Base-by-base conservation (phyloP, 2,113 vertebrate species). In the Aegypius monachus region DNA sequence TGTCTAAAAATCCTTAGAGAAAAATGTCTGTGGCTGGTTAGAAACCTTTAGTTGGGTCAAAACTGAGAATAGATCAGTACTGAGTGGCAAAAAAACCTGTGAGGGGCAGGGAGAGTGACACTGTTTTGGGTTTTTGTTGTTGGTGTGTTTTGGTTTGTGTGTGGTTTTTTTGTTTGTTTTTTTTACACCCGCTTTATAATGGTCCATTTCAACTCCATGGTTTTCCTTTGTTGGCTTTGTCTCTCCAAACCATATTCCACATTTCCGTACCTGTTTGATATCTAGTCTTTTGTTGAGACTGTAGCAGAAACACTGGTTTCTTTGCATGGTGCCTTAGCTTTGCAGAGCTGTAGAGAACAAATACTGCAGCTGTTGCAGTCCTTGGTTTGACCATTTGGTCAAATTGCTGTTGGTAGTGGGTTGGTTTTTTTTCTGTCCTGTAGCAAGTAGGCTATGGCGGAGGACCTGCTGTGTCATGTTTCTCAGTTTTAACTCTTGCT, bases 301-400 rank as follows among this genome's bases (percentile, higher is more conserved):
- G 3, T 2, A 36, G 67, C 16, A 71, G 59, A 84, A 81, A 48
- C 10, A 5, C 16, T 59, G 52, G 17, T 50, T 13, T 78, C 43
- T 71, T 72, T 89, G 52, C 61, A 16, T 1, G 7, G n/a, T 65
- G 70, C 36, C 43, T 79, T 31, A 13, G 11, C 43, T 80, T 68
- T 42, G 40, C 43, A 56, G 82, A 71, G 52, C 84, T 91, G 50
- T 31, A 23, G 50, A 65, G 61, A 25, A 36, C 42, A 58, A 84
- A 43, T 62, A 7, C 32, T 36, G 62, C 78, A 85, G 95, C 84
- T 90, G 70, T 80, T 84, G 32, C 59, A 20, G 55, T 34, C 72
- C 79, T 78, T 56, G 83, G 59, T 32, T 70, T 48, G 81, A 67
- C 93, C 95, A 91, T 94, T 96, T 96, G 96, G 94, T 91, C 73